Evolutionary conservation across 2,113 vertebrate genomes (phyloP).

Genomic region (Cynoglossus semilaevis): DNA sequence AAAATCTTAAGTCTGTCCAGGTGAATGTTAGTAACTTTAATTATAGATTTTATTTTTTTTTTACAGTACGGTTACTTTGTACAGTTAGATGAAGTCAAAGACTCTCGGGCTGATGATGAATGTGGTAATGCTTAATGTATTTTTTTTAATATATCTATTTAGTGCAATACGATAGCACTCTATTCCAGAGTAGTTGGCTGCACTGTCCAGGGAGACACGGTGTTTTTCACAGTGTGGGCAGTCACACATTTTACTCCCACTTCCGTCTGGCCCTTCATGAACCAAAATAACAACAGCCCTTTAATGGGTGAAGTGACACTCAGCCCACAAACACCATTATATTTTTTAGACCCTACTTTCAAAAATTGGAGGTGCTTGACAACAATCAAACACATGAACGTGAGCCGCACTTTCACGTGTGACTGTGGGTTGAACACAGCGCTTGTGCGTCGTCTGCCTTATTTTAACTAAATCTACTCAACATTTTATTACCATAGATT

Average conservation of each 20-base stretch:
- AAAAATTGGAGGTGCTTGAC: conserved; percentile 8
- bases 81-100: background rate
- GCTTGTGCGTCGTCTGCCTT: no score
- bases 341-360: conserved; percentile 1
- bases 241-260: conserved; percentile 18
- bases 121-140: no score
- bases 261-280: conserved; percentile 15
- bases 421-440: no score
- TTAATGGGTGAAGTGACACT: conserved; percentile 24
- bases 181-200: background rate
- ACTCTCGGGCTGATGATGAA: no score
- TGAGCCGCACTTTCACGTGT: no score
- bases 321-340: conserved; percentile 17
- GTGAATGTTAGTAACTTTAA: background rate
- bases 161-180: background rate
- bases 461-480: no score
- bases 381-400: conserved; percentile 15
- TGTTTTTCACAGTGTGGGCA: conserved; percentile 5
- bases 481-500: no score
- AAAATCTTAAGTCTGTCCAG: background rate
- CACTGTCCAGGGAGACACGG: conserved; percentile 12
- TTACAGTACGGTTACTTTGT: background rate
- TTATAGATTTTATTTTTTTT: no score
- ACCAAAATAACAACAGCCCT: background rate
- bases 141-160: background rate